A percentile compares a stretch with the other conserved stretches of the same genome.
Evolutionary conservation across 2,888 invertebrate genomes (phyloP).

Genomic region (Sinhomidia bicolor): DNA sequence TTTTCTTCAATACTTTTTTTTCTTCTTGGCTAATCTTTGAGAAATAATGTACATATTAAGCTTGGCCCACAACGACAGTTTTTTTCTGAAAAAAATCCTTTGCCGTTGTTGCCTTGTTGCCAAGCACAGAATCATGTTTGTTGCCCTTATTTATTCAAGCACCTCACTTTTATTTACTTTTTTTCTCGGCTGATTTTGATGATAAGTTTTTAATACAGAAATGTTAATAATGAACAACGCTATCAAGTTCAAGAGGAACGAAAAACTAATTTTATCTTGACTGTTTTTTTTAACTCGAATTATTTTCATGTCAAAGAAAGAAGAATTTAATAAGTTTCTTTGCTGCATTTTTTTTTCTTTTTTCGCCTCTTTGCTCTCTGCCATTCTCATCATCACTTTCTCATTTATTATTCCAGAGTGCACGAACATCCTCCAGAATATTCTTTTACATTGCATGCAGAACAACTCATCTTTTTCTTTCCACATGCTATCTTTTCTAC

Average conservation of each 20-base stretch:
- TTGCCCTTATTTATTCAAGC: too few relatives aligned
- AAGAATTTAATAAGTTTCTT: background rate
- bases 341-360: background rate
- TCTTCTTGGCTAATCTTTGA: background rate
- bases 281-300: too few relatives aligned
- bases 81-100: too few relatives aligned
- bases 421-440: background rate
- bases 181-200: too few relatives aligned
- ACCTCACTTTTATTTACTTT: too few relatives aligned
- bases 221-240: too few relatives aligned
- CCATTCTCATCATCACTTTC: background rate
- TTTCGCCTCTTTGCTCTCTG: background rate
- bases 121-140: too few relatives aligned
- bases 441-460: background rate
- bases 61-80: background rate
- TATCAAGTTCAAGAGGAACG: too few relatives aligned
- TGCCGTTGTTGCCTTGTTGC: background rate
- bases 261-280: too few relatives aligned
- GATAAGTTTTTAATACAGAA: too few relatives aligned
- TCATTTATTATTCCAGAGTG: background rate
- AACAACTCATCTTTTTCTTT: background rate
- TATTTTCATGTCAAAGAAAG: background rate
- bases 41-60: background rate
- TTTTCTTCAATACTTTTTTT: too few relatives aligned
- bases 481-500: background rate